Base-by-base conservation (phyloP, 1,140 invertebrate species). In the Cotesia glomerata region DNA sequence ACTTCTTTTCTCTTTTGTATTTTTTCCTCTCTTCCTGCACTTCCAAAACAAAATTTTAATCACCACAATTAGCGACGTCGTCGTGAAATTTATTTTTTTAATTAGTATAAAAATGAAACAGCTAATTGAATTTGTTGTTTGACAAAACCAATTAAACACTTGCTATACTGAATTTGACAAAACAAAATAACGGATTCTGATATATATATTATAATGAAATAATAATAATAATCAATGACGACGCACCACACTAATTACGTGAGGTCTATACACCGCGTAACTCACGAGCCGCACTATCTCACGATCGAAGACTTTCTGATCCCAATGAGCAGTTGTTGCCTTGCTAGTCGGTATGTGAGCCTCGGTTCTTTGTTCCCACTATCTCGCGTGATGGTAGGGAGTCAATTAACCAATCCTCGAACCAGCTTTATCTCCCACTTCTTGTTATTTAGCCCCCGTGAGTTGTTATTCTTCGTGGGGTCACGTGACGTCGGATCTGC, bases 281-380 rank as follows among this genome's bases (percentile, higher is more conserved):
- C 9, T n/a, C 68, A 65, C 72, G 72, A 76, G 77, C 78, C 81
- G 77, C 78, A 84, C 80, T 74, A 79, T 78, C 59, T 74, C 69
- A 82, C 71, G 71, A 74, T 74, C 81, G 77, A 79, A 73, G 78
- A 84, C 82, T 84, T 84, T 85, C 82, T 84, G 80, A 78, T 79
- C 75, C 76, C 76, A 79, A 61, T 72, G 56, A 71, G 72, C 72
- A 71, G 39, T 76, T 52, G 75, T 74, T 74, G 77, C 62, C 62
- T 69, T 72, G 58, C 73, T 79, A 69, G 68, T 7, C 39, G 8
- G 39, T 45, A 45, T 45, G 39, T 80, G 80, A 71, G 79, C 78
- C 78, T 79, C 79, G 65, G 79, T 81, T 80, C 83, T 85, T 85
- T 85, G 83, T 85, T 82, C 80, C 66, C 18, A 52, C 32, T 56